Base-by-base conservation (phyloP, 2,888 invertebrate species). In the Uropetala carovei region DNA sequence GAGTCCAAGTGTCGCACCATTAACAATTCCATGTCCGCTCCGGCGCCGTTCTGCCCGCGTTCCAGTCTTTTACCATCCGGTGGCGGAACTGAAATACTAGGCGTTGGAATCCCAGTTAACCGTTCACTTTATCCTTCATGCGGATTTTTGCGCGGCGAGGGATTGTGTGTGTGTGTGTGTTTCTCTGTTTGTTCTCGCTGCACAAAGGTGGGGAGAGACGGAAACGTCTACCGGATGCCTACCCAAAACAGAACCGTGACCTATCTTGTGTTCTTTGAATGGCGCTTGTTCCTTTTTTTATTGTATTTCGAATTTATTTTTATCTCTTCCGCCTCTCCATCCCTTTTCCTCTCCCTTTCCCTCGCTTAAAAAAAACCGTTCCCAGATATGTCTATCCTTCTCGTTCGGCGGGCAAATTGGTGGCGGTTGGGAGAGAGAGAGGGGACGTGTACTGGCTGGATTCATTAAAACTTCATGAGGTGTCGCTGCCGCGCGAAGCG, bases 401-500 rank as follows among this genome's bases (percentile, higher is more conserved):
- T 11, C 4, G 22, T 75, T 11, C 75, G n/a, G 10, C 11, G 18
- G 7, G 16, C 64, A 18, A 64, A 64, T 14, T 18, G 64, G 2
- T 1, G 64, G 18, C 3, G 5, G 43, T 1, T 43, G 43, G 43
- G 3, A 5, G 1, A 5, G 43, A 43, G 43, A n/a, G 75, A 22
- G 75, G 16, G 11, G 27, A 27, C 30, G 58, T 22, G 22, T 58
- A 57, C 57, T 22, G 13, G 59, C 85, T 13, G 43, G 82, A 59
- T 60, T 60, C 86, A 86, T 60, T 86, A 86, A 86, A 86, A 30
- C 60, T 27, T 86, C 86, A 86, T 18, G 60, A 60, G 86, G 30
- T 7, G 8, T 0, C 14, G 22, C 18, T 22, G 14, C 14, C 58
- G 16, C 14, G 58, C 85, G 59, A 22, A 85, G 59, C 85, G 8